Base-by-base conservation (phyloP, 1,140 invertebrate genomes). In the Penaeus chinensis region DNA sequence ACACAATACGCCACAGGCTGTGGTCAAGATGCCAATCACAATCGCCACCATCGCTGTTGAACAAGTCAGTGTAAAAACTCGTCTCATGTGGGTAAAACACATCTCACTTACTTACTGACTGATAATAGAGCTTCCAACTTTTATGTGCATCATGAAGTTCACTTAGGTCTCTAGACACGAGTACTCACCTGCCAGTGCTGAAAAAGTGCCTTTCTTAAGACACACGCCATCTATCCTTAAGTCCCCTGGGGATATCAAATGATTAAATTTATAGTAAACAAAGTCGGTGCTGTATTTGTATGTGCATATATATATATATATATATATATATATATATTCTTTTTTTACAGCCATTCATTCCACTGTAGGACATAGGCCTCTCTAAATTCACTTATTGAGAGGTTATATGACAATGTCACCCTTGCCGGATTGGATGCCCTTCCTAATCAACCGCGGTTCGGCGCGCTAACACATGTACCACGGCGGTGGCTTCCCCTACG, bases 1-100 rank as follows among this genome's bases (percentile, higher is more conserved):
- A 61, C 90, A 90, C 42, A 90, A 54, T 62, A 90, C 80, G 4
- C 74, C 77, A 60, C 90, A 90, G 5, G 84, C 84, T 1, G 82
- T 65, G 22, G 87, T 80, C 63, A 89, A 65, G 18, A 88, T 42
- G 7, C 89, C 87, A 37, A 90, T 20, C 22, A 90, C 27, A n/a
- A 83, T 79, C 5, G 87, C 88, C 60, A 86, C 79, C 79, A 86
- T 76, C 13, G 86, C 89, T 87, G 84, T 27, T 24, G 60, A 27
- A 78, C 22, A 61, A 32, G 32, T 83, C 4, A 62, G 3, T 27
- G 22, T 32, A 32, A 32, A 32, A 1, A 32, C 32, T 32, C 32
- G 7, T 86, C 83, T 62, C 11, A n/a, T 24, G 2, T 16, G 54
- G 19, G 22, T 27, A 87, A 63, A 82, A 62, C 47, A 10, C 42